Evolutionary conservation across 2,797 vertebrate species (phyloP).

Genomic region (Rhinogobio ventralis): DNA sequence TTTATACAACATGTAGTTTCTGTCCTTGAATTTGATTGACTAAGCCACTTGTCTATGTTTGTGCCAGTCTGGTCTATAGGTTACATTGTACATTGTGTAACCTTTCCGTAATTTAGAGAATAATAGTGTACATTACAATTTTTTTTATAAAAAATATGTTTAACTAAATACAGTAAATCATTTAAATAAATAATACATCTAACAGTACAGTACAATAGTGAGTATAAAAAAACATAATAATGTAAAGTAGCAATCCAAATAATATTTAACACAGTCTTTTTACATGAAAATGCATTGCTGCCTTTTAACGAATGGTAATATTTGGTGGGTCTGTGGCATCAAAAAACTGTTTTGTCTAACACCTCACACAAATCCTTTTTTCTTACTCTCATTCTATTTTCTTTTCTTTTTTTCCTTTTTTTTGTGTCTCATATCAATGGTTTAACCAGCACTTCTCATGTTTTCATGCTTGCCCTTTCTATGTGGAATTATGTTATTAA

Average conservation of each 20-base stretch:
- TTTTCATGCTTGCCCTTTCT: not conserved
- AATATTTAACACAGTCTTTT: not conserved
- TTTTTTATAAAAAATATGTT: no score
- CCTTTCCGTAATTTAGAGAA: no score
- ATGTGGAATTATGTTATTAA: not conserved
- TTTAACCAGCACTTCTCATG: not conserved
- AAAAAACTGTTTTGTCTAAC: not conserved
- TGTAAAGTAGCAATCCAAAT: not conserved
- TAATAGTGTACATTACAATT: no score
- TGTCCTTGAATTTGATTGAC: constrained; percentile 7
- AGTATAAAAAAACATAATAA: not conserved
- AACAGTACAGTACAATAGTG: not conserved
- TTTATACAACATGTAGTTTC: not conserved
- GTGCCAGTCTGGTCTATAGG: not conserved
- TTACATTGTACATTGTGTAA: no score
- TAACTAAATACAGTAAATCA: not conserved
- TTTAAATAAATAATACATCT: not conserved
- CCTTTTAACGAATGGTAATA: not conserved
- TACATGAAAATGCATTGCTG: not conserved
- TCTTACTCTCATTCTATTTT: not conserved
- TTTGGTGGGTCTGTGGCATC: not conserved
- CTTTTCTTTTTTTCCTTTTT: not conserved
- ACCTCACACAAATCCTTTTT: not conserved
- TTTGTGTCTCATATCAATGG: not conserved
- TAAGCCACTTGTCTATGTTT: not conserved